phyloP scores from a whole-genome alignment of 2,888 invertebrate genomes.

The Eilema depressum region DNA sequence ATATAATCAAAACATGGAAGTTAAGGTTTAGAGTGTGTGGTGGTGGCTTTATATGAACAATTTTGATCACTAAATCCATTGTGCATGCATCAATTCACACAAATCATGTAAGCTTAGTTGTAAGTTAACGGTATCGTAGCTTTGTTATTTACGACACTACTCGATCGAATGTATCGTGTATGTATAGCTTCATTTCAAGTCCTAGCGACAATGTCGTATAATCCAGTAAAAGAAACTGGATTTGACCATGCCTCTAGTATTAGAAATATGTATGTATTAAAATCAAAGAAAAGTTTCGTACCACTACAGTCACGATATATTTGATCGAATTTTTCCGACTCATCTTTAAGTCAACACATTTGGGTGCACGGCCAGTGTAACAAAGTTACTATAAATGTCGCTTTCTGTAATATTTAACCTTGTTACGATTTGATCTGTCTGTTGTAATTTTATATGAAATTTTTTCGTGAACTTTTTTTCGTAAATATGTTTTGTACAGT shows the following conservation, averaged over 20 bases:
- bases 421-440: conserved; percentile 29
- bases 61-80: conserved; percentile 80
- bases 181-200: neutral
- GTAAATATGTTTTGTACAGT: too few species aligned
- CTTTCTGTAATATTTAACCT: conserved; percentile 50
- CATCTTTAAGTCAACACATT: conserved; percentile 62
- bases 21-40: conserved; percentile 86
- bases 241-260: neutral
- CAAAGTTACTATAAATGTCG: conserved; percentile 58
- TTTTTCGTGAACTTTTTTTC: neutral
- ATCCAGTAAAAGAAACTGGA: neutral
- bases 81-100: conserved; percentile 84
- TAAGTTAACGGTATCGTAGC: conserved; percentile 73
- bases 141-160: conserved; percentile 69
- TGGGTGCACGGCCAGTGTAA: conserved; percentile 80
- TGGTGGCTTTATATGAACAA: conserved; percentile 82
- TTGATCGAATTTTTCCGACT: conserved; percentile 54
- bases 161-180: conserved; percentile 57
- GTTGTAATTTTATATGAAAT: neutral
- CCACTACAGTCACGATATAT: conserved; percentile 44
- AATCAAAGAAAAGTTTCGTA: neutral
- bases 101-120: conserved; percentile 79
- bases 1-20: conserved; percentile 77
- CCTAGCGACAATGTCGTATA: neutral
- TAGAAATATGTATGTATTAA: neutral